phyloP scores from a whole-genome alignment of 1,140 invertebrate species.

The Brachionus paranguensis region DNA sequence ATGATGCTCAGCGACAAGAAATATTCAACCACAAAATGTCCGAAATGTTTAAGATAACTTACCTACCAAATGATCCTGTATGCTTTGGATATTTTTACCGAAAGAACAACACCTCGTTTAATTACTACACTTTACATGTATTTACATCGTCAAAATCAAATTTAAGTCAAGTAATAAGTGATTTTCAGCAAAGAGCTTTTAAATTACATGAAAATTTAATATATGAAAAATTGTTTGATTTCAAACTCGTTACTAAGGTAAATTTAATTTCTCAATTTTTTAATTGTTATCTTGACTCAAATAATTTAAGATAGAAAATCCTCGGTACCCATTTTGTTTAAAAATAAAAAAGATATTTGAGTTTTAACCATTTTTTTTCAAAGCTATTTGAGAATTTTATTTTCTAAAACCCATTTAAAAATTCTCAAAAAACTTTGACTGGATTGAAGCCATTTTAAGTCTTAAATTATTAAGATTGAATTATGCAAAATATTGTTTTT shows the following conservation, averaged over 20 bases:
- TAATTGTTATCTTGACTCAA: neutral
- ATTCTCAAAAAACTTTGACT: too few species aligned
- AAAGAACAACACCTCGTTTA: neutral
- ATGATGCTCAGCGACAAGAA: neutral
- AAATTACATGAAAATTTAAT: constrained; percentile 35
- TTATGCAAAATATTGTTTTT: too few species aligned
- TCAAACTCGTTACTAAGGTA: constrained; percentile 25
- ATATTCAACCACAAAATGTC: constrained; percentile 12
- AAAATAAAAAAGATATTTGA: too few species aligned
- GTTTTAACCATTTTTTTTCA: too few species aligned
- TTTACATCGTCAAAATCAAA: constrained; percentile 9
- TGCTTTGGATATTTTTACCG: constrained; percentile 39
- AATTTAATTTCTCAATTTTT: neutral
- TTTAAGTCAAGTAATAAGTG: constrained; percentile 27
- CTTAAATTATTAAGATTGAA: too few species aligned
- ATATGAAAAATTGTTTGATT: constrained; percentile 35
- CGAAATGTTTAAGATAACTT: constrained; percentile 5
- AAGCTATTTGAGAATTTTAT: too few species aligned
- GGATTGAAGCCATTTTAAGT: too few species aligned
- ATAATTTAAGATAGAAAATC: too few species aligned
- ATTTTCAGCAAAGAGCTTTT: neutral
- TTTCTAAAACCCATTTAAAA: too few species aligned
- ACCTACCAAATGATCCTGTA: neutral
- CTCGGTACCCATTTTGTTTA: too few species aligned
- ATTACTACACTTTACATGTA: constrained; percentile 16